Evolutionary conservation across 2,797 vertebrate genomes (phyloP).

Genomic region (Malurus leucopterus): DNA sequence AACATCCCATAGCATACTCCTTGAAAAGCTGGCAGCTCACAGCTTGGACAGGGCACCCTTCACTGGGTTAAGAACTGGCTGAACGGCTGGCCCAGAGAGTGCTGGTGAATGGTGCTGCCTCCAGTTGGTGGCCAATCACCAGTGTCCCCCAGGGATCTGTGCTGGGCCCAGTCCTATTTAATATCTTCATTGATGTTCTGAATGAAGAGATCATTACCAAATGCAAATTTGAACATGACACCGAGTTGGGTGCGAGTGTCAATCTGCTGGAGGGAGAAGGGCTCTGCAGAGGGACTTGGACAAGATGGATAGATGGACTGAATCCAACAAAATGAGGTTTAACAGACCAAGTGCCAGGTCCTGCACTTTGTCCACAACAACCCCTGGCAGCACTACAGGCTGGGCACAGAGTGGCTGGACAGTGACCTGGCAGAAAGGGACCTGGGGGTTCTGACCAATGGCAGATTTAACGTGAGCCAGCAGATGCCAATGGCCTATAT

Average conservation of each 20-base stretch:
- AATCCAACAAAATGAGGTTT: fast-evolving
- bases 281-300: neutral
- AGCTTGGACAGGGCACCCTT: fast-evolving
- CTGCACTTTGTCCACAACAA: neutral
- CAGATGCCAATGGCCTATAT: neutral
- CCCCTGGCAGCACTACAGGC: no score
- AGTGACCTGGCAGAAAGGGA: neutral
- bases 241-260: fast-evolving
- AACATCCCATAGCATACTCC: neutral
- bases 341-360: neutral
- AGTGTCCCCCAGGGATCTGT: neutral
- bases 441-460: fast-evolving
- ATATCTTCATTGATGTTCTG: fast-evolving
- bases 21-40: neutral
- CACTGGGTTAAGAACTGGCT: neutral
- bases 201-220: fast-evolving
- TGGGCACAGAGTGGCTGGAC: neutral
- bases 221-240: neutral
- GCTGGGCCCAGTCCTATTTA: neutral
- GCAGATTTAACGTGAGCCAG: neutral
- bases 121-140: neutral
- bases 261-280: neutral
- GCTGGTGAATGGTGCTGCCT: neutral
- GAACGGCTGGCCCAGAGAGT: fast-evolving
- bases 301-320: neutral